Conservation (phyloP, 2,888 invertebrate species). For the Glaucopsyche alexis region DNA sequence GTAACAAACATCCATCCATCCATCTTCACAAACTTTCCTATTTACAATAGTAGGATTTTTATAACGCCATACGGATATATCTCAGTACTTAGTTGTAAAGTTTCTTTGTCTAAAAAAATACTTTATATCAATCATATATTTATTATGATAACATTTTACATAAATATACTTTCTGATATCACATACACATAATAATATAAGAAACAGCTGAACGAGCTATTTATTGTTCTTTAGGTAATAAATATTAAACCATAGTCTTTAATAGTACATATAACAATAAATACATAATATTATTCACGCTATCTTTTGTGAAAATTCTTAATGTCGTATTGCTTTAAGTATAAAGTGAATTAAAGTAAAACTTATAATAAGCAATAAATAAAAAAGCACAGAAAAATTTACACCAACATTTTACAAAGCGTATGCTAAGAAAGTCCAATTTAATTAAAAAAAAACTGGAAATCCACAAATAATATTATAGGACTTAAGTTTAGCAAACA, state of each 20-base stretch:
- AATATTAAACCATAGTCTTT: neutral
- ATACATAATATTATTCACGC: neutral
- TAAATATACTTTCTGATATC: conserved; percentile 23
- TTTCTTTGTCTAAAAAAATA: neutral
- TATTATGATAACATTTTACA: conserved; percentile 21
- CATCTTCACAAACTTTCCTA: too few relatives aligned
- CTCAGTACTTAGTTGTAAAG: neutral
- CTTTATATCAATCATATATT: conserved; percentile 1
- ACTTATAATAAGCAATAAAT: neutral
- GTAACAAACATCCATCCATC: too few relatives aligned
- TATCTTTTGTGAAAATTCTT: neutral
- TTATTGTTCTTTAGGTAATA: neutral
- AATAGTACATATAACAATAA: neutral
- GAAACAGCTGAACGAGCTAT: neutral
- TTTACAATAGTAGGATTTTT: too few relatives aligned
- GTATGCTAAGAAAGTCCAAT: neutral
- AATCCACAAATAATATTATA: neutral
- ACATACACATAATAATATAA: conserved; percentile 18
- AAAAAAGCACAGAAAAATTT: neutral
- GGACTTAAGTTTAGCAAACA: neutral
- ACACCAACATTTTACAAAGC: neutral
- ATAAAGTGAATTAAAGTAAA: neutral
- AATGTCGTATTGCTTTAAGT: neutral
- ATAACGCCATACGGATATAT: too few relatives aligned
- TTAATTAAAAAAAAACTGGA: neutral